Base-by-base conservation (phyloP, 1,140 invertebrate species). In the Pogonus chalceus region DNA sequence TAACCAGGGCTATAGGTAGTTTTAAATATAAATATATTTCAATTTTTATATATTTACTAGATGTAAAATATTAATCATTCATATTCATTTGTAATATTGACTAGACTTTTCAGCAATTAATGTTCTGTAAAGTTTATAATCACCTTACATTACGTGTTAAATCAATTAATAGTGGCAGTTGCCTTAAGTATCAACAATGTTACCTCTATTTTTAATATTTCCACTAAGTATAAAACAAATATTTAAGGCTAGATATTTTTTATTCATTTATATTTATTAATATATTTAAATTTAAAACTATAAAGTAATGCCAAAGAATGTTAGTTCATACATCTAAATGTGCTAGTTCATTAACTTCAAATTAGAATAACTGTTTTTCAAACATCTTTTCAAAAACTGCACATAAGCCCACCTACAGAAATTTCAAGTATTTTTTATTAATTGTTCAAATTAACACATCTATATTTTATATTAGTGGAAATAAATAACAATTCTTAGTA, bases 321-420 rank as follows among this genome's bases (percentile, higher is more conserved):
- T 43, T 43, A 18, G 37, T 43, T 43, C 37, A 43, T 43, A 43
- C 37, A 43, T 43, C 37, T 43, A 43, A 43, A 43, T 43, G 37
- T 43, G 18, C 37, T 43, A 43, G 37, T 43, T 43, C 18, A 43
- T 43, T 43, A 12, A 43, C 37, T 43, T 43, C 37, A 43, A 31
- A 31, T 31, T 4, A 14, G 14, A 31, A 31, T 43, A 43, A 43
- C 37, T 43, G 37, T 43, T 31, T 31, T 14, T 7, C 26, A 43
- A 18, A 43, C 37, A 43, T 4, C 37, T 43, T 4, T 4, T 18
- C 37, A 18, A 12, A 12, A 18, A 43, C 7, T 43, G 18, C 37
- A 43, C 37, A 4, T 18, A 18, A 43, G 4, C 37, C 37, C 14
- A 31, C 26, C 4, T 31, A 31, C 14, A 31, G 14, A 7, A 31